Evolutionary conservation across 2,888 invertebrate genomes (phyloP).

Genomic region (Andricus quercusramuli): DNA sequence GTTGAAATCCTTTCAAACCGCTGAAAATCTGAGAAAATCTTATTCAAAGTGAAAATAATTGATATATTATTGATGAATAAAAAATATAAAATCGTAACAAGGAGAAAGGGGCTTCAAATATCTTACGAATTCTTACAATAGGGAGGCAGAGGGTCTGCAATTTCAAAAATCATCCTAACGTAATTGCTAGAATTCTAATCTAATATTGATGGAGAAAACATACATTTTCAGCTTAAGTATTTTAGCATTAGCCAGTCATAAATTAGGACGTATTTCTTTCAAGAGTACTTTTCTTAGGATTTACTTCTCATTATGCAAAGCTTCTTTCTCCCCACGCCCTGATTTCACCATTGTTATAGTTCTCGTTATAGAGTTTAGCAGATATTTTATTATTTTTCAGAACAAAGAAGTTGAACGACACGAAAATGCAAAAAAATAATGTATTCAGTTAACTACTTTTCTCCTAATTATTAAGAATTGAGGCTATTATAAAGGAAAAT

Average conservation of each 20-base stretch:
- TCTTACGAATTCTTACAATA: no score
- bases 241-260: constrained; percentile 3
- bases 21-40: no score
- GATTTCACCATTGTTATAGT: constrained; percentile 35
- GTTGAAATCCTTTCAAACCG: no score
- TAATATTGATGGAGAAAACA: background rate
- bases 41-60: no score
- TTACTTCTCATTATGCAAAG: constrained; percentile 33
- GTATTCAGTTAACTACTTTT: background rate
- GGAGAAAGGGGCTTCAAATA: no score
- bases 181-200: background rate
- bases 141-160: no score
- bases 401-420: background rate
- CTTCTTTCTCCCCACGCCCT: constrained; percentile 34
- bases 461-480: background rate
- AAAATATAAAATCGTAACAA: no score
- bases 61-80: no score
- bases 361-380: constrained; percentile 20
- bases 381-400: constrained; percentile 33
- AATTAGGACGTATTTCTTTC: constrained; percentile 29
- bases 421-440: background rate
- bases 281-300: constrained; percentile 17
- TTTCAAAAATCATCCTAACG: no score
- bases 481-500: background rate
- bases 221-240: background rate